These are phyloP conservation scores for Pao palembangensis DNA, from an alignment of 2,113 vertebrate genomes.

Conservation along the genomic window DNA sequence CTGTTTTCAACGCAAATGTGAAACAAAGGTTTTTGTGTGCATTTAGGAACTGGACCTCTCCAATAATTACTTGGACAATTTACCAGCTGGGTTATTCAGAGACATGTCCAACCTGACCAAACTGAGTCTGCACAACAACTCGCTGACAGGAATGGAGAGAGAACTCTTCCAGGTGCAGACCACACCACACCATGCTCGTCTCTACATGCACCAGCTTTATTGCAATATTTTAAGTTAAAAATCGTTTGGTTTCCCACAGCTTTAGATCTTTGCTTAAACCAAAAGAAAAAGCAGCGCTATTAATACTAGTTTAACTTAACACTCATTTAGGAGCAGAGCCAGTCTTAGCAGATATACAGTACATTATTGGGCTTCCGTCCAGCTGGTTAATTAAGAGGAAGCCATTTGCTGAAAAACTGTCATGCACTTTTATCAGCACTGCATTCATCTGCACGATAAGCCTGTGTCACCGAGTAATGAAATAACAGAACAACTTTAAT, in stretches of 20 bases:
- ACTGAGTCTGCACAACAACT: slow-evolving; percentile 93
- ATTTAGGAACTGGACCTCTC: slow-evolving; percentile 85
- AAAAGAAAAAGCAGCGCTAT: no score
- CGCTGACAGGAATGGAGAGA: slow-evolving; percentile 87
- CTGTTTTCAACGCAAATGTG: neutral
- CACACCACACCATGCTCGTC: neutral
- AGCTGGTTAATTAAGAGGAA: slow-evolving; percentile 31
- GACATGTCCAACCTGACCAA: slow-evolving; percentile 88
- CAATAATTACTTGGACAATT: slow-evolving; percentile 95
- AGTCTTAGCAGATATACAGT: slow-evolving; percentile 24
- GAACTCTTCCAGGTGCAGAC: slow-evolving; percentile 81
- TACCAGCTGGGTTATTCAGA: slow-evolving; percentile 84
- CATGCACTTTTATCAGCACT: no score
- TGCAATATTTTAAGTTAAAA: neutral
- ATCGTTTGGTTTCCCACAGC: no score
- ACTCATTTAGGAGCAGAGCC: slow-evolving; percentile 12
- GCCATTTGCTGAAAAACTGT: neutral
- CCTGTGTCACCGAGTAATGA: slow-evolving; percentile 19
- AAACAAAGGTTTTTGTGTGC: slow-evolving; percentile 4
- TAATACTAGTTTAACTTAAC: no score
- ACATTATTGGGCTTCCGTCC: slow-evolving; percentile 21
- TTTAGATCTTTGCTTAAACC: no score
- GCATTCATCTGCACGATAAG: slow-evolving; percentile 12
- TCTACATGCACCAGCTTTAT: neutral
- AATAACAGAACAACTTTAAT: slow-evolving; percentile 3